phyloP scores from a whole-genome alignment of 2,113 vertebrate species.

The Tetrax tetrax region DNA sequence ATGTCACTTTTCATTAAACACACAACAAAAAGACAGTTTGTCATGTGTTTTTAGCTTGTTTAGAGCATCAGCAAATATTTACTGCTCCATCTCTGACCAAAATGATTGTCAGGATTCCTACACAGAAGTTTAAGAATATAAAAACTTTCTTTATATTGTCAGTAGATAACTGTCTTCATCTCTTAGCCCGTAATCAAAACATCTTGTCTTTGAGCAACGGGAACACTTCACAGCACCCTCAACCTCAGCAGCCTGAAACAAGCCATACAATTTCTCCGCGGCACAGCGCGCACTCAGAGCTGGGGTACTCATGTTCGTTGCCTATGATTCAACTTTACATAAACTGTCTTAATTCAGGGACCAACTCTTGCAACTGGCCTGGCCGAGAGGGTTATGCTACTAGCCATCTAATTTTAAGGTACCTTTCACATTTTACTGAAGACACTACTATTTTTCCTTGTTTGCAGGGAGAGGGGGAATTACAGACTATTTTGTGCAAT shows the following conservation, averaged over 20 bases:
- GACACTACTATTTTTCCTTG: neutral
- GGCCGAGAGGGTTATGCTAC: neutral
- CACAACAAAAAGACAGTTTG: neutral
- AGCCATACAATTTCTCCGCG: neutral
- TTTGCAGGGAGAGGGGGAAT: rapidly evolving
- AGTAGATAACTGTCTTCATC: neutral
- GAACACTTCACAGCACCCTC: neutral
- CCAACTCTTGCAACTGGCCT: neutral
- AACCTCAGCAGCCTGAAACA: neutral
- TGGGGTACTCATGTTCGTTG: neutral
- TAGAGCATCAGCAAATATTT: neutral
- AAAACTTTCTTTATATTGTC: neutral
- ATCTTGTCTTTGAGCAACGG: neutral
- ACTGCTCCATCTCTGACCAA: neutral
- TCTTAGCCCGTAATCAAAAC: neutral
- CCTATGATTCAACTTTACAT: neutral
- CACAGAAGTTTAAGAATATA: neutral
- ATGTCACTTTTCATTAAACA: neutral
- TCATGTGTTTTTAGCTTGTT: neutral
- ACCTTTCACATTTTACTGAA: neutral
- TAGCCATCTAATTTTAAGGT: neutral
- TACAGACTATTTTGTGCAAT: neutral
- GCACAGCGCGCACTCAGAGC: neutral
- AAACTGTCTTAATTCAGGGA: neutral
- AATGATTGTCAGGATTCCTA: neutral